Evolutionary conservation across 2,113 vertebrate genomes (phyloP).

Genomic region (Brachypteracias leptosomus): DNA sequence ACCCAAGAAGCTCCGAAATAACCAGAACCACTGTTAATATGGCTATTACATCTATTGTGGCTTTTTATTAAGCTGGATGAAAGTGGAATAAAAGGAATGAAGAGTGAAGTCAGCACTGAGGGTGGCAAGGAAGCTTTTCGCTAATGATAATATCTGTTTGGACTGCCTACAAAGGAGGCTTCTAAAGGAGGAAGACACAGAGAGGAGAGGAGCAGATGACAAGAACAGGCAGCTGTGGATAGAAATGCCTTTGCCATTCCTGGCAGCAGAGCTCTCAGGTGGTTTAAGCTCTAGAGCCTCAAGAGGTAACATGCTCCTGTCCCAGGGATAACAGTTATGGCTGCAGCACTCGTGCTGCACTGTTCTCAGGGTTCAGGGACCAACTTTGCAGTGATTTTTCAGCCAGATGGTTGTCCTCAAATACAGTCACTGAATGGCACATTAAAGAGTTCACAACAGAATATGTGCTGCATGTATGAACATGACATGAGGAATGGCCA

Average conservation of each 20-base stretch:
- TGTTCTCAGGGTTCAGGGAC: background rate
- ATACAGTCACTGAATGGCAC: background rate
- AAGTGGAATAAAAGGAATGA: background rate
- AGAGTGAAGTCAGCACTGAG: background rate
- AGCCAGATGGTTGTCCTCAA: background rate
- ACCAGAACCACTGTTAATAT: background rate
- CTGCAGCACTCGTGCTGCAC: background rate
- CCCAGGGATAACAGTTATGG: background rate
- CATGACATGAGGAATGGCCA: background rate
- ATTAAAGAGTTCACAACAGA: background rate
- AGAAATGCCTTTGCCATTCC: background rate
- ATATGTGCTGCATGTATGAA: background rate
- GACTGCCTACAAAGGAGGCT: background rate
- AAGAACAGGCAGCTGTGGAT: background rate
- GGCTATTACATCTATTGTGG: background rate
- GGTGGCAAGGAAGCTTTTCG: background rate
- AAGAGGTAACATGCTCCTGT: background rate
- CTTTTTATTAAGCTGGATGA: background rate
- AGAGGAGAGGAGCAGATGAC: background rate
- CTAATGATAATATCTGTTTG: background rate
- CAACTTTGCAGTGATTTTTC: background rate
- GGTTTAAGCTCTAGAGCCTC: background rate
- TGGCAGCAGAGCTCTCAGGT: background rate
- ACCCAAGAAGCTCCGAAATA: background rate
- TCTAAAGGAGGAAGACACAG: background rate